A percentile compares a stretch with the other conserved stretches of the same genome.
phyloP scores from a whole-genome alignment of 2,113 vertebrate species.

The Pseudorectes ferrugineus region DNA sequence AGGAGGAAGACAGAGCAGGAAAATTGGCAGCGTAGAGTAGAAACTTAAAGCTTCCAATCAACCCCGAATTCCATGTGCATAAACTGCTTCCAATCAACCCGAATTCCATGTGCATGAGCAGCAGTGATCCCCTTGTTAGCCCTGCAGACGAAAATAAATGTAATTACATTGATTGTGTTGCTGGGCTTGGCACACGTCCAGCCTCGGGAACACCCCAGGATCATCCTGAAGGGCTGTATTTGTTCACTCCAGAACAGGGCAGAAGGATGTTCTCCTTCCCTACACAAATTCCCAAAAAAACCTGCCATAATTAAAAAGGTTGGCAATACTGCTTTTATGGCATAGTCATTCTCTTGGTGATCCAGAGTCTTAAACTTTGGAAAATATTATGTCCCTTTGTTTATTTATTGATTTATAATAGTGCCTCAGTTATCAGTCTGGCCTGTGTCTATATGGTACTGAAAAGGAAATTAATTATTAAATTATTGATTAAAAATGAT shows the following conservation, averaged over 20 bases:
- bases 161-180: neutral
- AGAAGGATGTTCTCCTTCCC: neutral
- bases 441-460: neutral
- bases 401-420: neutral
- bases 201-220: neutral
- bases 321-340: neutral
- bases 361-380: neutral
- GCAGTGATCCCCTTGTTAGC: neutral
- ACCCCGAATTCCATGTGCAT: neutral
- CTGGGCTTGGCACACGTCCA: neutral
- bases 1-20: neutral
- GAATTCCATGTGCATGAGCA: rapidly evolving
- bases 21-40: neutral
- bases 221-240: neutral
- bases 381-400: neutral
- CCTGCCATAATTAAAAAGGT: neutral
- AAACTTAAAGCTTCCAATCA: neutral
- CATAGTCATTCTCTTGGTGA: neutral
- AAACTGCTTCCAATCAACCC: neutral
- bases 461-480: neutral
- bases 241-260: neutral
- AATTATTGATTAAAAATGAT: neutral
- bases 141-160: neutral
- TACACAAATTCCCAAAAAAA: neutral
- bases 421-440: neutral